Conservation (phyloP, 2,113 vertebrate genomes). For the Chloropsis hardwickii region DNA sequence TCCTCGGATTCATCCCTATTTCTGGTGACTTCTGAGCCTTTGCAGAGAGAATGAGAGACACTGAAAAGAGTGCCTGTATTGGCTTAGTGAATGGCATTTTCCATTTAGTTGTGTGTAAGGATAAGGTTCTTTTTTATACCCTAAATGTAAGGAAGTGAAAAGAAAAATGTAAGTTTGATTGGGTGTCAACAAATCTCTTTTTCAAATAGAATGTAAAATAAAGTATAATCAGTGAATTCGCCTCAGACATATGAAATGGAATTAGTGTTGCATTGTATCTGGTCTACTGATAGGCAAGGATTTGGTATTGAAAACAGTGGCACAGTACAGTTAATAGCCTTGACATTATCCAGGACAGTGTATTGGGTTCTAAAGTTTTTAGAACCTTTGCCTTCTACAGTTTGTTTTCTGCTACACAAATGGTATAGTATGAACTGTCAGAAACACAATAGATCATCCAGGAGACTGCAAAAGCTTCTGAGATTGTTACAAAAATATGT, state of each 20-base stretch:
- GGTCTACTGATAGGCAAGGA: background rate
- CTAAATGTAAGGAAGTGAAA: background rate
- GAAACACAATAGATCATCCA: background rate
- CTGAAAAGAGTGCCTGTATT: background rate
- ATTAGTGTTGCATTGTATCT: background rate
- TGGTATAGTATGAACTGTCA: background rate
- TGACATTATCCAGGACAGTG: background rate
- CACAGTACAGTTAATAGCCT: background rate
- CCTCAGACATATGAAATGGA: background rate
- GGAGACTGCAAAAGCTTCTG: background rate
- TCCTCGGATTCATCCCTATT: background rate
- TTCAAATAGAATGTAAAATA: background rate
- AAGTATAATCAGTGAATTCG: background rate
- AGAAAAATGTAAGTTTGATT: background rate
- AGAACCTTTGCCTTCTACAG: background rate
- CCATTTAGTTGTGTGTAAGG: background rate
- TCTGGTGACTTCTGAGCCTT: background rate
- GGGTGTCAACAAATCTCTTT: background rate
- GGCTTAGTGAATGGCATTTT: background rate
- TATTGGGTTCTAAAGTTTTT: background rate
- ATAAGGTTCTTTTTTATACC: background rate
- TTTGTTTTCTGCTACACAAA: background rate
- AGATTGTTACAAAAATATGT: background rate
- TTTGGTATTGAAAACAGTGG: background rate
- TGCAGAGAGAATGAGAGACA: background rate